Evolutionary conservation across 2,888 invertebrate genomes (phyloP).

Genomic region (Tethea ocularis): DNA sequence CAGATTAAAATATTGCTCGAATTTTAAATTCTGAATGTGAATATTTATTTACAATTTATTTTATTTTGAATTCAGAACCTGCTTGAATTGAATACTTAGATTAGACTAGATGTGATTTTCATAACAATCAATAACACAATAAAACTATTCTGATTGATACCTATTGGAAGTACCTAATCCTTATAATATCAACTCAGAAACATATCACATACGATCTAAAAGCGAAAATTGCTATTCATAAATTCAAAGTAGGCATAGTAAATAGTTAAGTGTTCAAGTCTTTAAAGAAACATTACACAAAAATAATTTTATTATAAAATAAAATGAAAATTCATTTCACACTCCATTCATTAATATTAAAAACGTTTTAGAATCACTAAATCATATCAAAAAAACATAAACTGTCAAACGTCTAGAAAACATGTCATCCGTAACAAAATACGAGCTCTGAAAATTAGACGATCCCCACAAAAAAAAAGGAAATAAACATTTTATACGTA

Average conservation of each 20-base stretch:
- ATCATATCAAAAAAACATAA: slow-evolving; percentile 39
- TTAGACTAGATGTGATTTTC: too few species aligned
- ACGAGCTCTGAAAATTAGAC: slow-evolving; percentile 9
- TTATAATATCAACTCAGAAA: too few species aligned
- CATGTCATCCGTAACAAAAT: slow-evolving; percentile 31
- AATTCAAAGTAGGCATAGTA: too few species aligned
- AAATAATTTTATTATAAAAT: slow-evolving; percentile 31
- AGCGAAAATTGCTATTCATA: too few species aligned
- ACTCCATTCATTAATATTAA: slow-evolving; percentile 20
- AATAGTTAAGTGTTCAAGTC: neutral
- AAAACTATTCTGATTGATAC: too few species aligned
- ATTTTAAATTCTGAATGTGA: neutral
- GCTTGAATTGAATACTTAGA: too few species aligned
- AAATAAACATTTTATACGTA: slow-evolving; percentile 30
- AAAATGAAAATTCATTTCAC: slow-evolving; percentile 24
- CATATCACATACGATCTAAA: too few species aligned
- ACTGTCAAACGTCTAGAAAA: slow-evolving; percentile 37
- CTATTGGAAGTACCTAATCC: too few species aligned
- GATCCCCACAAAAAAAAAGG: slow-evolving; percentile 23
- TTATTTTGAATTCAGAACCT: neutral
- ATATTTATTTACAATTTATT: neutral
- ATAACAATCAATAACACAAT: too few species aligned
- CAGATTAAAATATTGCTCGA: neutral
- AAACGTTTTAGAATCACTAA: slow-evolving; percentile 39
- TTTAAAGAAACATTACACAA: neutral